Evolutionary conservation across 2,113 vertebrate genomes (phyloP).

Genomic region (Nymphicus hollandicus): DNA sequence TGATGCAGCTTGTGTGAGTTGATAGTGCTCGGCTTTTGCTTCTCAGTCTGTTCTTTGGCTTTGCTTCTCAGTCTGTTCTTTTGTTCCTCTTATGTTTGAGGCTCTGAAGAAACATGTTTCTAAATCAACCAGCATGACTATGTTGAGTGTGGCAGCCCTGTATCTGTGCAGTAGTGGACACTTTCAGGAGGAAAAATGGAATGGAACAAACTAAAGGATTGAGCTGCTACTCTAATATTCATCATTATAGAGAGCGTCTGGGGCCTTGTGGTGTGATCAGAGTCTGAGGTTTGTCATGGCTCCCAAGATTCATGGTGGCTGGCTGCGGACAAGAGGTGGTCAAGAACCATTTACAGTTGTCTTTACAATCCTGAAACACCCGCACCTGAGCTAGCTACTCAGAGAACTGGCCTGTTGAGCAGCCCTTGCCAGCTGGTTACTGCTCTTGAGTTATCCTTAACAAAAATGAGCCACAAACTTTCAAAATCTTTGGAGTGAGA

Average conservation of each 20-base stretch:
- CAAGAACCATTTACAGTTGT: neutral
- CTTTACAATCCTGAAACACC: neutral
- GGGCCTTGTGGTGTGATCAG: fast-evolving
- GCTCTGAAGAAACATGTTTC: neutral
- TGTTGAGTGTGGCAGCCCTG: neutral
- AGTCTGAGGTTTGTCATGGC: neutral
- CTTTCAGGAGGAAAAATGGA: neutral
- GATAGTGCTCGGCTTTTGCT: neutral
- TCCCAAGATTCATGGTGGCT: neutral
- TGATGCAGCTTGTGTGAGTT: neutral
- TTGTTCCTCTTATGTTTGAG: neutral
- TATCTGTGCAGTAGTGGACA: neutral
- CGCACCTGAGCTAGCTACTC: neutral
- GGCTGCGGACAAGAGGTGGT: neutral
- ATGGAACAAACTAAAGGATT: neutral
- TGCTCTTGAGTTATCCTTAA: neutral
- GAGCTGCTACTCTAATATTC: neutral
- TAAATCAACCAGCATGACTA: neutral
- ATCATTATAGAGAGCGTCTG: neutral
- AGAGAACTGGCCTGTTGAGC: neutral
- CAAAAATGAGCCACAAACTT: neutral
- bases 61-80: neutral
- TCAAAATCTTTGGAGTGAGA: neutral
- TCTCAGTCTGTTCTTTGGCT: neutral
- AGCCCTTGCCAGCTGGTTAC: neutral